Evolutionary conservation across 2,797 vertebrate genomes (phyloP).

Genomic region (Catharus ustulatus): DNA sequence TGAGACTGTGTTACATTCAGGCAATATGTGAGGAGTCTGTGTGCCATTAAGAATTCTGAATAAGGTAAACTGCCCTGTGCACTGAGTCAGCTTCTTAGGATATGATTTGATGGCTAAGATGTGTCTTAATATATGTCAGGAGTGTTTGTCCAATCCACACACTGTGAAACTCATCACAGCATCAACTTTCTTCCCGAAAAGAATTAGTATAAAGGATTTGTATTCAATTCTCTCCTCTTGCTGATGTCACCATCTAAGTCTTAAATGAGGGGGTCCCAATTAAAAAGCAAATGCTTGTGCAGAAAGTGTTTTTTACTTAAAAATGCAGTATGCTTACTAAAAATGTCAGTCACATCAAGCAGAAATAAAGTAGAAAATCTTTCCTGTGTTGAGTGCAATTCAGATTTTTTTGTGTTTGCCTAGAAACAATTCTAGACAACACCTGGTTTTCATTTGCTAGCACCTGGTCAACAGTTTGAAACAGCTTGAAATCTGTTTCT

Average conservation of each 20-base stretch:
- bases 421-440: background rate
- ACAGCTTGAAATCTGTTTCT: background rate
- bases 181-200: background rate
- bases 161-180: background rate
- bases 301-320: background rate
- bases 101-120: background rate
- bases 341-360: background rate
- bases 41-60: background rate
- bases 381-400: background rate
- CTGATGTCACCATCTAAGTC: background rate
- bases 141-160: background rate
- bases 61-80: background rate
- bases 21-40: background rate
- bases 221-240: background rate
- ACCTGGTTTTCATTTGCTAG: slow-evolving; percentile 48
- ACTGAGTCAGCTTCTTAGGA: background rate
- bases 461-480: slow-evolving; percentile 9
- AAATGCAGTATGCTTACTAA: background rate
- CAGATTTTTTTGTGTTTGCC: slow-evolving; percentile 23
- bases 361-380: slow-evolving; percentile 11
- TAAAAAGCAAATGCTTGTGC: background rate
- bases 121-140: background rate
- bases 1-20: background rate
- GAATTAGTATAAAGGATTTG: background rate
- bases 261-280: background rate